Base-by-base conservation (phyloP, 1,140 invertebrate genomes). In the Leptopilina boulardi region DNA sequence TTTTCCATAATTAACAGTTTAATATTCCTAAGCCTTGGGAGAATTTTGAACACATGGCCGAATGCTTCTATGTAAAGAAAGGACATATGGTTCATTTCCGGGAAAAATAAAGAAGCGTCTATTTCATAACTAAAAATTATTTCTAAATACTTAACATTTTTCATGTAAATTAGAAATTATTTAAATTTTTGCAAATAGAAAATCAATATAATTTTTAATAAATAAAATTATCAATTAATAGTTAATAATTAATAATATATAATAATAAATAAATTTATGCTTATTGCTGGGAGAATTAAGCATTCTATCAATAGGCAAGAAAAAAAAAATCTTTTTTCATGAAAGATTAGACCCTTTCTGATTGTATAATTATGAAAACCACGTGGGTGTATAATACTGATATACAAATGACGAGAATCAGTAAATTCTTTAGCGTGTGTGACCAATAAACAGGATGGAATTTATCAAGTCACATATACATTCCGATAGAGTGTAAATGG, bases 381-480 rank as follows among this genome's bases (percentile, higher is more conserved):
- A 2, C 15, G 59, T 66, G 59, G 59, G 59, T 30, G 59, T 66
- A 56, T 18, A 6, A 56, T 23, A 23, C 23, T 66, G 59, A 30
- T 30, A 66, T 66, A n/a, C 1, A 51, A 66, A 23, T 30, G 30
- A 21, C 26, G 21, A 66, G 59, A 66, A 30, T 30, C 59, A 66
- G 51, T 54, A 47, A 42, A 26, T 34, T 23, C 8, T 23, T 47
- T n/a, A n/a, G n/a, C 18, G 4, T 23, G 74, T 70, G 15, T 72
- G 42, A 42, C 70, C 34, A 77, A 77, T 77, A 41, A 18, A 59
- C n/a, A 13, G 13, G 26, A 41, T 59, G 21, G 54, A 38, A 72
- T 59, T 77, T 73, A 77, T 77, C 75, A 71, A 73, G 3, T 51
- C 15, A 34, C 15, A 26, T 13, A 73, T 19, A 66, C 23, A 26